These are phyloP conservation scores for Gavia stellata DNA, from an alignment of 2,113 vertebrate genomes.

Conservation along the genomic window DNA sequence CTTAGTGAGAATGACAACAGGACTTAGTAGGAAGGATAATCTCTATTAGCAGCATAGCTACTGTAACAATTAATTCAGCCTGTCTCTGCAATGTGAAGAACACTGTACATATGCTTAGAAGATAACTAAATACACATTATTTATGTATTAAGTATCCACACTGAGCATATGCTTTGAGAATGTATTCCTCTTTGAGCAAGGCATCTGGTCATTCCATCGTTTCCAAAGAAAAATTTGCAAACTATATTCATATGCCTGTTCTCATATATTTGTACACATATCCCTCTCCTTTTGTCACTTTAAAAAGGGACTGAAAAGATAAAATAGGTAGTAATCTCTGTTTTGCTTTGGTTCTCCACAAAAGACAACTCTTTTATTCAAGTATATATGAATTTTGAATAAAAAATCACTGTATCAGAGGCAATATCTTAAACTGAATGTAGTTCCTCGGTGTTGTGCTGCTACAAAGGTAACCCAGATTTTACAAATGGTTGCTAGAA, in stretches of 20 bases:
- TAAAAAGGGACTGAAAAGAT: not conserved
- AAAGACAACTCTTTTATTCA: not conserved
- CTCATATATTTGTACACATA: rapidly evolving
- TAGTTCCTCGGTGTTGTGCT: not conserved
- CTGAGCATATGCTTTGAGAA: not conserved
- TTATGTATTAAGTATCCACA: not conserved
- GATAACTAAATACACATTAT: not conserved
- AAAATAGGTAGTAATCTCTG: not conserved
- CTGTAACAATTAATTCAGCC: not conserved
- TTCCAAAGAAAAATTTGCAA: not conserved
- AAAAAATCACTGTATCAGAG: not conserved
- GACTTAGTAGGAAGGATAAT: not conserved
- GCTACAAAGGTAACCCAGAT: not conserved
- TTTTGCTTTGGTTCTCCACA: not conserved
- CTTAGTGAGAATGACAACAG: not conserved
- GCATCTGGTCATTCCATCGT: not conserved
- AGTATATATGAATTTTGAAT: not conserved
- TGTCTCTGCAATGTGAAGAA: not conserved
- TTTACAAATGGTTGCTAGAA: not conserved
- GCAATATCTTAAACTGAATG: not conserved
- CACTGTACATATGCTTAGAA: not conserved
- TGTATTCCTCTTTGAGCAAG: not conserved
- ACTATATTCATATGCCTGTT: not conserved
- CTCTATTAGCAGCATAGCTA: not conserved
- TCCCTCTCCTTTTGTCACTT: not conserved